These are phyloP conservation scores for Papilio demoleus DNA, from an alignment of 2,888 invertebrate genomes.

Conservation along the genomic window DNA sequence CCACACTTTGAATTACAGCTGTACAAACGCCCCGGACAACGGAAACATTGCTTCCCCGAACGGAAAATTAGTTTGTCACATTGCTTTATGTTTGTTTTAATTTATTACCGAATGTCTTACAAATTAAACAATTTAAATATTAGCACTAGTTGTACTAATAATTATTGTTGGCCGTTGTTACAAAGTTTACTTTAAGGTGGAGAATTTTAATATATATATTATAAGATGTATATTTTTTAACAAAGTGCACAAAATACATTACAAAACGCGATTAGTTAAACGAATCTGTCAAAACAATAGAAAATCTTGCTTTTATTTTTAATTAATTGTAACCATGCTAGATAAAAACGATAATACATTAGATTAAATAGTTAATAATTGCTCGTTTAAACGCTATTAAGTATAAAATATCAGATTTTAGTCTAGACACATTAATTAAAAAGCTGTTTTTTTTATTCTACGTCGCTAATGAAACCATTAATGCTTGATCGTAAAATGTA, in stretches of 20 bases:
- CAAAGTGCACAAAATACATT: neutral
- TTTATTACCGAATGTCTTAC: slow-evolving; percentile 8
- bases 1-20: slow-evolving; percentile 39
- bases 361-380: slow-evolving; percentile 32
- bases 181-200: no score
- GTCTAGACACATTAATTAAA: slow-evolving; percentile 39
- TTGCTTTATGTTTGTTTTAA: slow-evolving; percentile 45
- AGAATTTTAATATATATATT: no score
- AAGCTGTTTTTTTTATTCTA: slow-evolving; percentile 11
- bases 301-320: slow-evolving; percentile 15
- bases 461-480: neutral
- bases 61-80: slow-evolving; percentile 47
- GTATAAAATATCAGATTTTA: slow-evolving; percentile 19
- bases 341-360: slow-evolving; percentile 21
- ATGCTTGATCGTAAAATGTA: neutral
- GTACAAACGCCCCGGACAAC: slow-evolving; percentile 23
- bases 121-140: neutral
- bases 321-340: slow-evolving; percentile 22
- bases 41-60: slow-evolving; percentile 39
- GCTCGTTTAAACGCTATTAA: slow-evolving; percentile 19
- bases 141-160: neutral
- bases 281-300: slow-evolving; percentile 6
- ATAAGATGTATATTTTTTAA: neutral
- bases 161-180: no score
- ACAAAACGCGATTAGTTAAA: neutral